A percentile compares a stretch with the other conserved stretches of the same genome.
Conservation (phyloP, 2,797 vertebrate species). For the Phylloscopus collybita region DNA sequence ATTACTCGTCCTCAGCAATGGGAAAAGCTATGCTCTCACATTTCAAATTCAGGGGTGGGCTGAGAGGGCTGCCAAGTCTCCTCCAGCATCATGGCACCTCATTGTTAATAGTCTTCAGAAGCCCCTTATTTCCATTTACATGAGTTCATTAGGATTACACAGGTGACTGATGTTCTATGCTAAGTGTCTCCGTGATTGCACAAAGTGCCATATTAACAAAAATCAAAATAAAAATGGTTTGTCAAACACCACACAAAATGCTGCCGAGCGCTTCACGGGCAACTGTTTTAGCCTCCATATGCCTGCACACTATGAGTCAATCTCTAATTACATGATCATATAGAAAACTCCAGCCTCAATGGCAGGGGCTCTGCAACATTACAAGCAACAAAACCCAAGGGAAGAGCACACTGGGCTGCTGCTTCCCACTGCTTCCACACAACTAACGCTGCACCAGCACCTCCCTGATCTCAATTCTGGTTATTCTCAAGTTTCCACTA, state of each 20-base stretch:
- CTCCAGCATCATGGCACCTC: constrained; percentile 26
- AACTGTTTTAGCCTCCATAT: constrained; percentile 15
- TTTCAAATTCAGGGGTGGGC: constrained; percentile 43
- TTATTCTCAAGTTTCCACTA: not conserved
- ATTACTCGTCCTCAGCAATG: not conserved
- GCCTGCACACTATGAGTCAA: not conserved
- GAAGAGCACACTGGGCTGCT: not conserved
- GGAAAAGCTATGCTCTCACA: not conserved
- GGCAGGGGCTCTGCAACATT: not conserved
- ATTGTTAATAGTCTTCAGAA: constrained; percentile 29
- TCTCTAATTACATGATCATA: constrained; percentile 45
- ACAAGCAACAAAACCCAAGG: not conserved
- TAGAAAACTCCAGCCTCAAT: constrained; percentile 1
- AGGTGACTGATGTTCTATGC: constrained; percentile 34
- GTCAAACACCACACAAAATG: not conserved
- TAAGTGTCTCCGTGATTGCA: not conserved
- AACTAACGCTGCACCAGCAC: fast-evolving
- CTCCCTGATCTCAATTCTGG: not conserved
- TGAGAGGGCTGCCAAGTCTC: constrained; percentile 32
- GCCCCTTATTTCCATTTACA: constrained; percentile 41
- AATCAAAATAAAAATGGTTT: constrained; percentile 29
- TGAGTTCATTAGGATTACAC: constrained; percentile 38
- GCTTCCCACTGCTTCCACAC: not conserved
- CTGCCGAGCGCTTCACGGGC: not conserved
- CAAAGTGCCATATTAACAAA: constrained; percentile 28